Percentiles rank a stretch among this genome's conserved stretches.
These are phyloP conservation scores for Ctenopoma multispine DNA, from an alignment of 2,797 vertebrate species.

Conservation along the genomic window DNA sequence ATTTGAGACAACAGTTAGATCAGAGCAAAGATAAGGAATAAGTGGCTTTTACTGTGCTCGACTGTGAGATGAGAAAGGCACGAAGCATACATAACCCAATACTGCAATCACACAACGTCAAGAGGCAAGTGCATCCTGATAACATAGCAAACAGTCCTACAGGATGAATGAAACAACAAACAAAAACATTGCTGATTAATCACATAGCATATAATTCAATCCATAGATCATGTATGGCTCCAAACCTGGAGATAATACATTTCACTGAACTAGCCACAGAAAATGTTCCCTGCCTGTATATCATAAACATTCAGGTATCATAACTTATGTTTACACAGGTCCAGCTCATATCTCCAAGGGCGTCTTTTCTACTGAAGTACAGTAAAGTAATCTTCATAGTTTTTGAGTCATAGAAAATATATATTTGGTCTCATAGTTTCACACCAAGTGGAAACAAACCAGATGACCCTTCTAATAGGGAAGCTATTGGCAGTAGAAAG, in stretches of 20 bases:
- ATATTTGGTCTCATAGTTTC: slow-evolving; percentile 16
- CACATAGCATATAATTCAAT: no score
- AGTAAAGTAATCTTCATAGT: not conserved
- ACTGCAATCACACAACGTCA: slow-evolving; percentile 23
- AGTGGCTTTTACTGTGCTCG: slow-evolving; percentile 4
- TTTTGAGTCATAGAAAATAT: slow-evolving; percentile 6
- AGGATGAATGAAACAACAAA: slow-evolving; percentile 55
- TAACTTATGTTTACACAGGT: not conserved
- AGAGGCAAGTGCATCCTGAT: slow-evolving; percentile 12
- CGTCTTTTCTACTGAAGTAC: not conserved
- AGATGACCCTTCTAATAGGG: slow-evolving; percentile 19
- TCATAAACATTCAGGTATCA: slow-evolving; percentile 8
- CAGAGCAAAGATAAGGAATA: slow-evolving; percentile 33
- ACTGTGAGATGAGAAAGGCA: slow-evolving; percentile 16
- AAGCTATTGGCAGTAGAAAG: not conserved
- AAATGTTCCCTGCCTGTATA: not conserved
- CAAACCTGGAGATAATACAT: no score
- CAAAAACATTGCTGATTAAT: not conserved
- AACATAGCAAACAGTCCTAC: slow-evolving; percentile 18
- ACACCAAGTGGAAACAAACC: slow-evolving; percentile 11
- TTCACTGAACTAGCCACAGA: no score
- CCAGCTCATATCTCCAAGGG: not conserved
- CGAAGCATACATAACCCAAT: slow-evolving; percentile 14
- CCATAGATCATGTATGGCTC: no score
- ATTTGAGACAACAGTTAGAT: slow-evolving; percentile 54